A percentile compares a stretch with the other conserved stretches of the same genome.
These are phyloP conservation scores for Drosophila tanythrix DNA, from an alignment of 2,888 invertebrate species.

Conservation along the genomic window DNA sequence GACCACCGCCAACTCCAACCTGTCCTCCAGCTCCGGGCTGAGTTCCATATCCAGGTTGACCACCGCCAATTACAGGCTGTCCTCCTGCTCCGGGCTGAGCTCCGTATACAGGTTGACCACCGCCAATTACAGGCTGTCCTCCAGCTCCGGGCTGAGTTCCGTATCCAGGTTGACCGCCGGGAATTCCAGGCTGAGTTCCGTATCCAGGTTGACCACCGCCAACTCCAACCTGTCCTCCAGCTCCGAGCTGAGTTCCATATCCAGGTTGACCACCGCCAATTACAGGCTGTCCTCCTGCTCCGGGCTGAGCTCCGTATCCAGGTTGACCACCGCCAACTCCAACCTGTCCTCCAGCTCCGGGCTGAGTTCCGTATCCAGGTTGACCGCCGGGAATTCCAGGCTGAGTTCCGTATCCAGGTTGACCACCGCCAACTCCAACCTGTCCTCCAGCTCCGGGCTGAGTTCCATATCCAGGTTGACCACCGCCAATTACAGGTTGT, in stretches of 20 bases:
- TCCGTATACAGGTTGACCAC: background rate
- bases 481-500: background rate
- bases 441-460: too few species aligned
- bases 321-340: background rate
- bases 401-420: background rate
- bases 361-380: background rate
- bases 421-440: too few species aligned
- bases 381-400: too few species aligned
- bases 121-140: background rate
- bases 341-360: background rate
- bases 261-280: background rate
- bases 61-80: background rate
- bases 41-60: background rate
- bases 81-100: background rate
- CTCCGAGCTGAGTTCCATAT: background rate
- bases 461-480: background rate
- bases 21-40: slow-evolving; percentile 5
- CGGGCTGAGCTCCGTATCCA: background rate
- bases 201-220: slow-evolving; percentile 4
- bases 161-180: too few species aligned
- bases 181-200: background rate
- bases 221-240: background rate
- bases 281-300: background rate
- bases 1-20: too few species aligned
- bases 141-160: background rate